Conservation (phyloP, 2,113 vertebrate species). For the Mesitornis unicolor region DNA sequence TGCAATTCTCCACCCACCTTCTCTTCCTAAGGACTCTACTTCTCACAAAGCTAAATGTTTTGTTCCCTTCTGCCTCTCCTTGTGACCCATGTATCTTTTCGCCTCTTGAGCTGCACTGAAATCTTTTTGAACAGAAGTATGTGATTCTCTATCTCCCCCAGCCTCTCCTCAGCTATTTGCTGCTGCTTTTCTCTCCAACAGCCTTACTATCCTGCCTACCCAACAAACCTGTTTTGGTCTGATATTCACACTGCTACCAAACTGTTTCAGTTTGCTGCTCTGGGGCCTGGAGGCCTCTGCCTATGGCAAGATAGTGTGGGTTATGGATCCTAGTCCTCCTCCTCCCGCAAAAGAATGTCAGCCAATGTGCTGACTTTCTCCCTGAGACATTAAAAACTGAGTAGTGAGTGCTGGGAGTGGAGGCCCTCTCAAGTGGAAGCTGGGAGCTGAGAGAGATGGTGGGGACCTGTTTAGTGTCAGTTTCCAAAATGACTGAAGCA, state of each 20-base stretch:
- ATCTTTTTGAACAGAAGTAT: background rate
- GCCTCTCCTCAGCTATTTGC: background rate
- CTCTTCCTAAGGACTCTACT: background rate
- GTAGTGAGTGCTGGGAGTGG: background rate
- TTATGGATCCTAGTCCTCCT: background rate
- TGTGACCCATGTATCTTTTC: background rate
- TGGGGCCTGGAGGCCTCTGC: background rate
- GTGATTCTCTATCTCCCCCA: background rate
- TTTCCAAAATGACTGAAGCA: background rate
- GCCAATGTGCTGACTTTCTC: background rate
- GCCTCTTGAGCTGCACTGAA: background rate
- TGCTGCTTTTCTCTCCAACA: background rate
- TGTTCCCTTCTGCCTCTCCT: background rate
- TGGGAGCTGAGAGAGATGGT: background rate
- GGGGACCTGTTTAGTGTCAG: background rate
- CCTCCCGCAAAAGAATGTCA: background rate
- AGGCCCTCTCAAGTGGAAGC: background rate
- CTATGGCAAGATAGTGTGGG: background rate
- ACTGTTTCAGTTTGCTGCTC: constrained; percentile 39
- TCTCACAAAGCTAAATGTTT: background rate
- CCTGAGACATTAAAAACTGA: background rate
- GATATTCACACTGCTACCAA: background rate
- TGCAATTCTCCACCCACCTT: background rate
- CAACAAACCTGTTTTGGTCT: constrained; percentile 29
- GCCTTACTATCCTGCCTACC: background rate